Evolutionary conservation across 2,888 invertebrate genomes (phyloP).

Genomic region (Lumbricus terrestris): DNA sequence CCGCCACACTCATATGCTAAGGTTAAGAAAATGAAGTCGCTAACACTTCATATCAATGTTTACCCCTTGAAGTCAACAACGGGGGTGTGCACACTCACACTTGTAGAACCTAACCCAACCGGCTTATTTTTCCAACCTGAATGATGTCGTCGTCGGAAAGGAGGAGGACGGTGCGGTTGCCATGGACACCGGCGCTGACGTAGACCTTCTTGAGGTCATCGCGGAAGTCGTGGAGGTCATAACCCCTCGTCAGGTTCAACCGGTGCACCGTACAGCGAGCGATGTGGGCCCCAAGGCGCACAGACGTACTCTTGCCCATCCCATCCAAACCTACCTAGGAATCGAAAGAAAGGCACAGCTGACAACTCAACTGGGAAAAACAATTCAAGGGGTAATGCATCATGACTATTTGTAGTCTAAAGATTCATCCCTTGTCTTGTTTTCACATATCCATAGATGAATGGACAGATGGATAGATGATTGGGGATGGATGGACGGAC

Average conservation of each 20-base stretch:
- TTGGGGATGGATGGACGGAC: background rate
- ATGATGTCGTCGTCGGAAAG: slow-evolving; percentile 58
- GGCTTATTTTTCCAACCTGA: slow-evolving; percentile 43
- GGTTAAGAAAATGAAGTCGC: too few species aligned
- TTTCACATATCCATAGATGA: too few species aligned
- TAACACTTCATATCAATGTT: too few species aligned
- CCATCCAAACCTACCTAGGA: slow-evolving; percentile 46
- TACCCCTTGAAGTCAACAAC: too few species aligned
- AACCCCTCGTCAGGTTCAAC: slow-evolving; percentile 54
- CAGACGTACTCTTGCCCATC: slow-evolving; percentile 51
- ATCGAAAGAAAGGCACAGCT: background rate
- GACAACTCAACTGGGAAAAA: background rate
- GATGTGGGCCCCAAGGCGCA: slow-evolving; percentile 54
- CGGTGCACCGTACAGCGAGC: slow-evolving; percentile 53
- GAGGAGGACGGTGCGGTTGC: slow-evolving; percentile 52
- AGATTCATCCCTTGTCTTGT: too few species aligned
- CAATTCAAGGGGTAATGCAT: too few species aligned
- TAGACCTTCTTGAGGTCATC: slow-evolving; percentile 57
- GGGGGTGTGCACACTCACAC: background rate
- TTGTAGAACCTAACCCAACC: too few species aligned
- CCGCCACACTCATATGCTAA: too few species aligned
- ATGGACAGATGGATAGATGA: too few species aligned
- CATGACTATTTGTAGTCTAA: too few species aligned
- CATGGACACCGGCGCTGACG: slow-evolving; percentile 51
- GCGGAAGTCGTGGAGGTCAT: slow-evolving; percentile 52